phyloP scores from a whole-genome alignment of 2,888 invertebrate species.

The Phorcus lineatus region DNA sequence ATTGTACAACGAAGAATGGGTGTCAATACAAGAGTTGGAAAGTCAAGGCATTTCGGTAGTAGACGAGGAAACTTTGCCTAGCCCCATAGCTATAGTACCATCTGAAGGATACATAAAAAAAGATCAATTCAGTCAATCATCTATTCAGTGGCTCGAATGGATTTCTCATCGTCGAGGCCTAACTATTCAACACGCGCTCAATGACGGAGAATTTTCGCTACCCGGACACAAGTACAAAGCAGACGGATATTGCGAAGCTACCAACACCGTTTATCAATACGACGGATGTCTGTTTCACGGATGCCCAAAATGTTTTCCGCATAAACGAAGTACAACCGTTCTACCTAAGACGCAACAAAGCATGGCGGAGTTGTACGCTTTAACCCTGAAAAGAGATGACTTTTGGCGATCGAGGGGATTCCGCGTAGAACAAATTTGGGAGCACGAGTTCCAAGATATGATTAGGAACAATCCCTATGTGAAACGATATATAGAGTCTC shows the following conservation, averaged over 20 bases:
- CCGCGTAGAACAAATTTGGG: constrained; percentile 47
- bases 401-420: constrained; percentile 33
- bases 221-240: background rate
- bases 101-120: background rate
- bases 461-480: background rate
- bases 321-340: background rate
- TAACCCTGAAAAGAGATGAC: constrained; percentile 25
- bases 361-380: constrained; percentile 26
- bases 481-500: background rate
- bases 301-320: background rate
- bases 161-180: background rate
- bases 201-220: background rate
- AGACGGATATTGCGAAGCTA: background rate
- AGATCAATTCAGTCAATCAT: background rate
- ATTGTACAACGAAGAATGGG: background rate
- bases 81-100: background rate
- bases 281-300: background rate
- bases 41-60: background rate
- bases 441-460: constrained; percentile 42
- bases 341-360: constrained; percentile 9
- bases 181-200: background rate
- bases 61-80: background rate
- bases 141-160: background rate
- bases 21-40: background rate
- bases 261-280: background rate